Percentiles rank a stretch among this genome's conserved stretches.
Conservation (phyloP, 2,888 invertebrate species). For the Eupithecia subfuscata region DNA sequence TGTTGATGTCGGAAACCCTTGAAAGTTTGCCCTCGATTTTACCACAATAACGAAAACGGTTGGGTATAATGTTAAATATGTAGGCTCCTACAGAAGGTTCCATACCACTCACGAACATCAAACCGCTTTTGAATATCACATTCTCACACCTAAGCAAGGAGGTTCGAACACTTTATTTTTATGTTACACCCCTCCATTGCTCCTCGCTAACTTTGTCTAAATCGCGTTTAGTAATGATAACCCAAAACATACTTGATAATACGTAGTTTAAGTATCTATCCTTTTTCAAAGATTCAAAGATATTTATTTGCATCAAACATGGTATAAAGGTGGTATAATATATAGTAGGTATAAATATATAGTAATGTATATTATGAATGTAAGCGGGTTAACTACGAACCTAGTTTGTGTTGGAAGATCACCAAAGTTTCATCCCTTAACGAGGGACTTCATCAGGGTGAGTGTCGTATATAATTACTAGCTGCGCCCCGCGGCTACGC, state of each 20-base stretch:
- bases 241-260: slow-evolving; percentile 21
- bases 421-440: too few relatives aligned
- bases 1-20: slow-evolving; percentile 51
- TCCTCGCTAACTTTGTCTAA: slow-evolving; percentile 28
- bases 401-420: too few relatives aligned
- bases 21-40: slow-evolving; percentile 58
- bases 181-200: slow-evolving; percentile 32
- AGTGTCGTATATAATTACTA: too few relatives aligned
- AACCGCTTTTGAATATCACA: slow-evolving; percentile 47
- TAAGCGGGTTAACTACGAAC: too few relatives aligned
- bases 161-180: slow-evolving; percentile 37
- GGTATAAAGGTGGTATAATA: too few relatives aligned
- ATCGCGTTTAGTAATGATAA: slow-evolving; percentile 25
- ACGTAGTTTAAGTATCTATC: background rate
- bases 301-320: too few relatives aligned
- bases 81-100: slow-evolving; percentile 57
- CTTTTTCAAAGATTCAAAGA: too few relatives aligned
- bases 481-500: too few relatives aligned
- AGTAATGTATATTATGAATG: too few relatives aligned
- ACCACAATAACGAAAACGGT: slow-evolving; percentile 61
- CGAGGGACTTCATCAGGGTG: too few relatives aligned
- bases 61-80: slow-evolving; percentile 60
- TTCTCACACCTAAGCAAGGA: slow-evolving; percentile 44
- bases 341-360: too few relatives aligned
- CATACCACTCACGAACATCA: slow-evolving; percentile 51